Base-by-base conservation (phyloP, 2,888 invertebrate genomes). In the Drosophila histrio region DNA sequence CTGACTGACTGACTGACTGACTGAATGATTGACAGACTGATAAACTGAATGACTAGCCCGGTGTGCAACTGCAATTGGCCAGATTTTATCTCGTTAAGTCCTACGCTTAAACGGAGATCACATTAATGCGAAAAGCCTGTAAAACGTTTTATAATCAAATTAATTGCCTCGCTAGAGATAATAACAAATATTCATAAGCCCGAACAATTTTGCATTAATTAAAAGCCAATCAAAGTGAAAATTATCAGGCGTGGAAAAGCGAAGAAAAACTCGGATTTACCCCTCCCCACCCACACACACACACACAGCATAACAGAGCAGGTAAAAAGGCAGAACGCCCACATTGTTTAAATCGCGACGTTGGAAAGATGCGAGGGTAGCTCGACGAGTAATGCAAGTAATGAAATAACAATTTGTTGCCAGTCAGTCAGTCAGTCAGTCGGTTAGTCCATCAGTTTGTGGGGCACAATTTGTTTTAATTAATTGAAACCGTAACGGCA, bases 401-500 rank as follows among this genome's bases (percentile, higher is more conserved):
- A 83, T 86, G 78, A 78, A 83, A 82, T 73, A 78, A 76, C 79
- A 86, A 80, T 80, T 82, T 86, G 76, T 76, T 76, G 41, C 0
- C 34, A 7, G 17, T 24, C 52, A 67, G 26, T 5, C 28, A 52
- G 13, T 24, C 57, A 26, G 22, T 36, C 38, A 44, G 62, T 26
- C 30, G 3, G 9, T 43, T 6, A 34, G 38, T 47, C 32, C 46
- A n/a, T 22, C 22, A 2, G 8, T 38, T 24, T 36, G 59, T 63
- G 54, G 46, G 71, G 76, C 67, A 65, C 84, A 86, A 86, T 86
- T 83, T 86, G 79, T 76, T 76, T 86, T 86, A 86, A 83, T 83
- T 83, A 83, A 80, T 86, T 83, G 86, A 58, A 78, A 62, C 76
- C 83, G 52, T 83, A 78, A 59, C 56, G 74, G 60, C 74, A 68